Conservation (phyloP, 1,140 invertebrate species). For the Pseudomyrmex dendroicus region DNA sequence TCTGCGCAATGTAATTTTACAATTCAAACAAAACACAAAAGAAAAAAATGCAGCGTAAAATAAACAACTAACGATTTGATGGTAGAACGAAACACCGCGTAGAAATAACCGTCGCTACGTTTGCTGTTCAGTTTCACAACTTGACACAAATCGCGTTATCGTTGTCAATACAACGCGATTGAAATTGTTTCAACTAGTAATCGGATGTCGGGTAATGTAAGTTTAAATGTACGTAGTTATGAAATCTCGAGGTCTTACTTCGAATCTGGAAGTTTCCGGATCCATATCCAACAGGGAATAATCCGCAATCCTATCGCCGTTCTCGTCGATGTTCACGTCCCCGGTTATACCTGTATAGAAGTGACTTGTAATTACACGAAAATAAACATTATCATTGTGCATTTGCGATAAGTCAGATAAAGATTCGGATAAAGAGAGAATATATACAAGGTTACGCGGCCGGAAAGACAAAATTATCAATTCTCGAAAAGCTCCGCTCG, state of each 20-base stretch:
- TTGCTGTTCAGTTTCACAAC: not conserved
- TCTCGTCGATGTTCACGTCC: conserved; percentile 94
- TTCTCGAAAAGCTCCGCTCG: conserved; percentile 4
- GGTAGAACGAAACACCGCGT: not conserved
- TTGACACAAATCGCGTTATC: not conserved
- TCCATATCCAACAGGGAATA: conserved; percentile 97
- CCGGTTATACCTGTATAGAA: conserved; percentile 92
- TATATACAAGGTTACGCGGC: too few species aligned
- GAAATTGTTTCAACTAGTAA: not conserved
- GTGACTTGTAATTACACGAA: not conserved
- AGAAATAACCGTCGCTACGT: conserved; percentile 1
- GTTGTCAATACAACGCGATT: not conserved
- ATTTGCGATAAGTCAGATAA: not conserved
- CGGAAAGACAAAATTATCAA: not conserved
- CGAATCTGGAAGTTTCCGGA: conserved; percentile 91
- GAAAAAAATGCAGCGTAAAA: too few species aligned
- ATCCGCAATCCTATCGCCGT: conserved; percentile 95
- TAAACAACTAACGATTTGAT: too few species aligned
- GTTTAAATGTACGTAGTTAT: not conserved
- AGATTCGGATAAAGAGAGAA: too few species aligned
- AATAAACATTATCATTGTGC: not conserved
- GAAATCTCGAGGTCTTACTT: conserved; percentile 85
- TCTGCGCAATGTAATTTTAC: conserved; percentile 84
- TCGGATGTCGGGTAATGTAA: not conserved
- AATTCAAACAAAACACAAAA: not conserved